A percentile compares a stretch with the other conserved stretches of the same genome.
Conservation (phyloP, 2,113 vertebrate species). For the Piprites chloris region DNA sequence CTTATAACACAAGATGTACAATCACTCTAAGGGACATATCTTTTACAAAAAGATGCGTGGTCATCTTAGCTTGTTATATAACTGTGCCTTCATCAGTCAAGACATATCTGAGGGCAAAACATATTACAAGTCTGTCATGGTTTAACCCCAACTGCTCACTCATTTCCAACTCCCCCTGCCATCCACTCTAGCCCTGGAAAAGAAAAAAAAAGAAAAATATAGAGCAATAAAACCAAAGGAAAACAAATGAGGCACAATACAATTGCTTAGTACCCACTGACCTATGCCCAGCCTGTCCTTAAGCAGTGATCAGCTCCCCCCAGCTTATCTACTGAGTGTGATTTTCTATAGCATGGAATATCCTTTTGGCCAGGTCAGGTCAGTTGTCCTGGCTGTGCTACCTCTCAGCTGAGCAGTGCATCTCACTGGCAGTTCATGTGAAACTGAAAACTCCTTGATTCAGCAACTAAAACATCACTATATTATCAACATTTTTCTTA, state of each 20-base stretch:
- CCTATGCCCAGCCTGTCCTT: neutral
- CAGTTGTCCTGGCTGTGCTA: neutral
- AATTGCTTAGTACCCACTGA: neutral
- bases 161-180: neutral
- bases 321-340: neutral
- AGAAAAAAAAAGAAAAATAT: neutral
- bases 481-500: neutral
- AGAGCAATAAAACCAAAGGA: neutral
- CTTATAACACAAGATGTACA: neutral
- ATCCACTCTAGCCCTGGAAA: neutral
- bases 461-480: neutral
- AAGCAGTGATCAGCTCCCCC: neutral
- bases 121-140: neutral
- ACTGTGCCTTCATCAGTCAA: neutral
- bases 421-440: neutral
- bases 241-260: neutral
- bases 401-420: neutral
- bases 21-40: neutral
- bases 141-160: neutral
- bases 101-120: neutral
- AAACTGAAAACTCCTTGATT: neutral
- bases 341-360: neutral
- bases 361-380: neutral
- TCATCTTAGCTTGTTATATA: neutral
- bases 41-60: neutral